A percentile compares a stretch with the other conserved stretches of the same genome.
Evolutionary conservation across 2,797 vertebrate species (phyloP).

Genomic region (Peromyscus eremicus): DNA sequence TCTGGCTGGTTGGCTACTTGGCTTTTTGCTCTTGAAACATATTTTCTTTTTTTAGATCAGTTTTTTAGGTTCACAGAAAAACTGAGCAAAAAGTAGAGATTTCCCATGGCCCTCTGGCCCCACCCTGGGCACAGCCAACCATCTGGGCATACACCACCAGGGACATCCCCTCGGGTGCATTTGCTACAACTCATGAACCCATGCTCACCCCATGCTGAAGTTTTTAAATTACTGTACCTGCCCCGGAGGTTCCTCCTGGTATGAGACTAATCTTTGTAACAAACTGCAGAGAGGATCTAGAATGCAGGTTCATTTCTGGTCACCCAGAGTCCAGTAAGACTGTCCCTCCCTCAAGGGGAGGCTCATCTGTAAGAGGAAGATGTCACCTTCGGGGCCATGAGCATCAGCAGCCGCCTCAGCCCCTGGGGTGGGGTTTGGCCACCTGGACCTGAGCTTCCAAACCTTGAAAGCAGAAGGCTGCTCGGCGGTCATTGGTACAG

Average conservation of each 20-base stretch:
- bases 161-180: neutral
- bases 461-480: neutral
- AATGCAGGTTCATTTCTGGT: neutral
- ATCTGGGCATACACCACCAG: too few species aligned
- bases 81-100: neutral
- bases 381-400: neutral
- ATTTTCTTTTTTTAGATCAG: neutral
- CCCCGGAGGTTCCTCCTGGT: neutral
- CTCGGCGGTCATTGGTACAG: rapidly evolving
- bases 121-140: neutral
- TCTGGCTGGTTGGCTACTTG: neutral
- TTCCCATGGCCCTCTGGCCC: rapidly evolving
- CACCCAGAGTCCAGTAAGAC: neutral
- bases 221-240: too few species aligned
- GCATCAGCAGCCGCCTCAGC: neutral
- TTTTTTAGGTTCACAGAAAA: neutral
- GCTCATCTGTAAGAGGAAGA: too few species aligned
- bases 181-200: neutral
- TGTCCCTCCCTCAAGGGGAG: neutral
- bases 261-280: neutral
- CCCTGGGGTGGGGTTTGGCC: neutral
- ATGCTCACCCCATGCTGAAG: rapidly evolving
- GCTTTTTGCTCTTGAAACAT: neutral
- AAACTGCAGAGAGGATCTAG: too few species aligned
- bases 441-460: neutral